Conservation (phyloP, 1,140 invertebrate species). For the Heliconius melpomene region DNA sequence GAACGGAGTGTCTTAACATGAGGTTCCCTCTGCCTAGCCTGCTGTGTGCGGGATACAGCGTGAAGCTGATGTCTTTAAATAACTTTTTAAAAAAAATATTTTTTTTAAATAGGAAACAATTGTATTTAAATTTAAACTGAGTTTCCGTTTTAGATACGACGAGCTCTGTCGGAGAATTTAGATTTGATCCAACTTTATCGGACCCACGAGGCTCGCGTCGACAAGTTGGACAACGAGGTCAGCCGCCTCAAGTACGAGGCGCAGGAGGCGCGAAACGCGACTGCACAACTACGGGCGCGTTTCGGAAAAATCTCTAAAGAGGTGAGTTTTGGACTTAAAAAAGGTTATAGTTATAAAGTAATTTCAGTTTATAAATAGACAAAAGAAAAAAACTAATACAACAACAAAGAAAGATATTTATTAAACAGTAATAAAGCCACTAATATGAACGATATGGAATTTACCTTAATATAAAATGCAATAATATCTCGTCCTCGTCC, state of each 20-base stretch:
- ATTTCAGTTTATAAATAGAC: neutral
- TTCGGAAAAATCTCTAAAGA: constrained; percentile 62
- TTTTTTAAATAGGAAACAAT: too few species aligned
- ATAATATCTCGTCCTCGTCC: neutral
- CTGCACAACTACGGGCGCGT: constrained; percentile 56
- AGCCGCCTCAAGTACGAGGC: constrained; percentile 62
- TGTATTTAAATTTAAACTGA: neutral
- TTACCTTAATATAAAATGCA: neutral
- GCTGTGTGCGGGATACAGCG: too few species aligned
- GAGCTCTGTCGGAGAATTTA: constrained; percentile 59
- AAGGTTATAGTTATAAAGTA: too few species aligned
- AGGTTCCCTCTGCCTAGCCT: too few species aligned
- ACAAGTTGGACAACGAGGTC: constrained; percentile 65
- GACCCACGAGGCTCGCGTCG: constrained; percentile 64
- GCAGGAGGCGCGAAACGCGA: constrained; percentile 53
- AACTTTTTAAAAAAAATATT: too few species aligned
- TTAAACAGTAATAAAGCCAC: neutral
- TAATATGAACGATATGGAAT: too few species aligned
- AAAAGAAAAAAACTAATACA: neutral
- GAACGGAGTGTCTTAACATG: too few species aligned
- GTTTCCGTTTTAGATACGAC: constrained; percentile 53
- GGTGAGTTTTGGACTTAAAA: constrained; percentile 44
- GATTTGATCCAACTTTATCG: constrained; percentile 61
- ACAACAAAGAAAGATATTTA: too few species aligned
- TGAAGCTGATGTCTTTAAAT: too few species aligned